Conservation (phyloP, 2,113 vertebrate species). For the Oceanodroma tethys region DNA sequence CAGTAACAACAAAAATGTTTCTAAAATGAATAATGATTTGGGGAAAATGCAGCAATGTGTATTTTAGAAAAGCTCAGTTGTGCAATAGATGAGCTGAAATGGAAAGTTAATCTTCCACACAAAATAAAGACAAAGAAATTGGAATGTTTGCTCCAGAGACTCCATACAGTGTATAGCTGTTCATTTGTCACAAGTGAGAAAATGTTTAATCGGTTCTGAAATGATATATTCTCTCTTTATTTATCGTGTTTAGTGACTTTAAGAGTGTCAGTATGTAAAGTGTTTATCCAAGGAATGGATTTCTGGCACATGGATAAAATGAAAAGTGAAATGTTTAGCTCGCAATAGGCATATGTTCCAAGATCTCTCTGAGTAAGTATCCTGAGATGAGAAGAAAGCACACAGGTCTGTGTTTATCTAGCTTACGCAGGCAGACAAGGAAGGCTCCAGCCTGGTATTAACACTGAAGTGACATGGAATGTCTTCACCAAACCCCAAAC, state of each 20-base stretch:
- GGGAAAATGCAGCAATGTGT: conserved; percentile 28
- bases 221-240: conserved; percentile 73
- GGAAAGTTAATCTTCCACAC: conserved; percentile 71
- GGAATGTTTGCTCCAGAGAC: conserved; percentile 49
- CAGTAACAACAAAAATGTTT: neutral
- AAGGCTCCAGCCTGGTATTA: conserved; percentile 90
- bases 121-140: conserved; percentile 64
- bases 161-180: conserved; percentile 55
- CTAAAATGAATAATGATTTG: conserved; percentile 53
- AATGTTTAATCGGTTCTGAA: conserved; percentile 72
- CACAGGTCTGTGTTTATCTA: conserved; percentile 87
- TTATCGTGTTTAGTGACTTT: conserved; percentile 76
- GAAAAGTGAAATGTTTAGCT: conserved; percentile 79
- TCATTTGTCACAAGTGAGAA: conserved; percentile 74
- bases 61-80: conserved; percentile 59
- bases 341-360: conserved; percentile 72
- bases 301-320: conserved; percentile 78
- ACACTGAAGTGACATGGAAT: conserved; percentile 82
- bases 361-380: conserved; percentile 71
- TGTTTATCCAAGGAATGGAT: conserved; percentile 79
- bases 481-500: conserved; percentile 86
- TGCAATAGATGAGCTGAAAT: conserved; percentile 67
- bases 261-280: conserved; percentile 76
- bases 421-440: conserved; percentile 79
- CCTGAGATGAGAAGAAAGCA: conserved; percentile 74